A percentile compares a stretch with the other conserved stretches of the same genome.
phyloP scores from a whole-genome alignment of 2,888 invertebrate species.

The Rhagonycha fulva region DNA sequence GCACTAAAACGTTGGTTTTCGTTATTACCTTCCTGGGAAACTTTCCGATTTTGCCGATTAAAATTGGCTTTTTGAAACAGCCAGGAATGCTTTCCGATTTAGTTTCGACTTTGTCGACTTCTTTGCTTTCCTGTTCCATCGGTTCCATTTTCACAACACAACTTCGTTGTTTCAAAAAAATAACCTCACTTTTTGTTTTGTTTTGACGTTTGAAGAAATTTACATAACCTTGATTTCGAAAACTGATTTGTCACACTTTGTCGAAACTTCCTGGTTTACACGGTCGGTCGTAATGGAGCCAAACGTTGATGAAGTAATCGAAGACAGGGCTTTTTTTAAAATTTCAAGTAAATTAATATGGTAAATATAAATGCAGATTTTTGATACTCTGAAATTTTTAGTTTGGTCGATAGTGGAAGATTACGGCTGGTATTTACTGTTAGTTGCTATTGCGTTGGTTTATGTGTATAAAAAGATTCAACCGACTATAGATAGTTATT shows the following conservation, averaged over 20 bases:
- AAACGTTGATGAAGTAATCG: background rate
- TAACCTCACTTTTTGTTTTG: background rate
- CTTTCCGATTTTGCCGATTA: conserved; percentile 37
- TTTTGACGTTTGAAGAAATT: background rate
- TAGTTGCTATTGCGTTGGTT: conserved; percentile 39
- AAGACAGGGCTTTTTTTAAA: background rate
- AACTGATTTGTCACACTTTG: background rate
- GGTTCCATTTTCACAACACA: background rate
- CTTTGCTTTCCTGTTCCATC: background rate
- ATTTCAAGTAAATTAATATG: background rate
- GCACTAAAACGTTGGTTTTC: conserved; percentile 4
- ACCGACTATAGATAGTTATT: conserved; percentile 48
- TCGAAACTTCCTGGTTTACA: background rate
- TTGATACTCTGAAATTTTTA: conserved; percentile 29
- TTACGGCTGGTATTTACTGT: conserved; percentile 54
- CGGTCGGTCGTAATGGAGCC: background rate
- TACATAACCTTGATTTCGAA: background rate
- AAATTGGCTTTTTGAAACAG: conserved; percentile 35
- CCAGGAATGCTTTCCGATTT: background rate
- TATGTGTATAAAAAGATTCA: conserved; percentile 50
- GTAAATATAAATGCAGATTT: background rate
- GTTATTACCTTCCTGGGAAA: conserved; percentile 31
- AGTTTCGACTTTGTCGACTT: background rate
- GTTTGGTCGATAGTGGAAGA: conserved; percentile 36
- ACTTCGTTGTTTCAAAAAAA: background rate